Evolutionary conservation across 2,888 invertebrate species (phyloP).

Genomic region (Trichopoda pennipes): DNA sequence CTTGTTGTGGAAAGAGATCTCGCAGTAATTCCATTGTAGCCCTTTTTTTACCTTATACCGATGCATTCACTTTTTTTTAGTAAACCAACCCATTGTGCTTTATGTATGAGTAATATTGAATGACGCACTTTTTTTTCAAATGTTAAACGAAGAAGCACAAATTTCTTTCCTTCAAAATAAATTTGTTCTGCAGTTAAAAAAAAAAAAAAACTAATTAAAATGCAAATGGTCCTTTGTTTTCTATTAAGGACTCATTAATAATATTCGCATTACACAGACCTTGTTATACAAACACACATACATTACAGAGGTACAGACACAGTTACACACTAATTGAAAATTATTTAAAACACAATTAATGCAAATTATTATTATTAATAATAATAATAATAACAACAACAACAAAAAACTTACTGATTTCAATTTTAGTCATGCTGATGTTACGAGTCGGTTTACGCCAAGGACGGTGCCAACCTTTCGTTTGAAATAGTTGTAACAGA

Average conservation of each 20-base stretch:
- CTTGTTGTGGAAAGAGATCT: too few relatives aligned
- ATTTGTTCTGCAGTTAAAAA: too few relatives aligned
- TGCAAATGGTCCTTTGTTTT: too few relatives aligned
- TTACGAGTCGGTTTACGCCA: slow-evolving; percentile 85
- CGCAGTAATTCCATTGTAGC: too few relatives aligned
- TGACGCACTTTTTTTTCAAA: slow-evolving; percentile 28
- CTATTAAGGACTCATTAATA: too few relatives aligned
- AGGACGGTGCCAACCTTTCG: slow-evolving; percentile 85
- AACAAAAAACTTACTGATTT: slow-evolving; percentile 85
- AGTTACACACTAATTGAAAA: not conserved
- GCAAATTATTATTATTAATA: slow-evolving; percentile 7
- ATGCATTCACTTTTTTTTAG: too few relatives aligned
- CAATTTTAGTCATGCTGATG: slow-evolving; percentile 89
- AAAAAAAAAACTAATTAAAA: too few relatives aligned
- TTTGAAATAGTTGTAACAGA: slow-evolving; percentile 80
- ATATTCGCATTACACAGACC: too few relatives aligned
- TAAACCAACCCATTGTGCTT: not conserved
- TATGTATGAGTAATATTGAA: not conserved
- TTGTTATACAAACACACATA: too few relatives aligned
- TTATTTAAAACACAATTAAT: not conserved
- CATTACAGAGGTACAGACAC: not conserved
- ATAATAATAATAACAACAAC: too few relatives aligned
- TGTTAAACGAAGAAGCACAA: not conserved
- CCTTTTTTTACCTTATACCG: too few relatives aligned
- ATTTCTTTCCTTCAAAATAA: too few relatives aligned